Base-by-base conservation (phyloP, 2,888 invertebrate genomes). In the Fragum sueziense region DNA sequence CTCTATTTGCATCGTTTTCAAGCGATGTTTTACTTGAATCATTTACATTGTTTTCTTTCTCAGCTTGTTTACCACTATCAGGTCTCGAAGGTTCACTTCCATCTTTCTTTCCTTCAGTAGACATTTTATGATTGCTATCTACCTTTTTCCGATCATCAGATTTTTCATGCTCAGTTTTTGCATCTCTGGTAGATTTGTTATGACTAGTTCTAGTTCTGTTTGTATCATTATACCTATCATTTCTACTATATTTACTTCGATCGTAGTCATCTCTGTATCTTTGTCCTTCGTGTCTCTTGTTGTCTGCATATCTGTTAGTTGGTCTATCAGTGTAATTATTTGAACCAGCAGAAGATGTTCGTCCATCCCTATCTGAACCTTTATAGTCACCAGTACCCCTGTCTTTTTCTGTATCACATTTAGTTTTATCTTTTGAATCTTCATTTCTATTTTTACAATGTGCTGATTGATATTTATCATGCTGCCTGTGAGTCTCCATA, bases 401-500 rank as follows among this genome's bases (percentile, higher is more conserved):
- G n/a, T 9, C n/a, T 9, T 9, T n/a, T 20, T 37, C 14, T 37
- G 20, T 47, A 14, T 9, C 47, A 9, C 20, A 2, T 14, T 14
- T 14, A 47, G 47, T 14, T 14, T 14, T 47, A 14, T 47, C 47
- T 47, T 47, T 47, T 47, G 3, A 9, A 47, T 47, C 4, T 3
- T 47, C 47, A 47, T 2, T n/a, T 47, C n/a, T 47, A 47, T 22
- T 1, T 54, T 67, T 33, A 59, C 51, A 25, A 47, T 41, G n/a
- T 52, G 27, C 4, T 25, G 67, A 41, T 33, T 77, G 22, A 54
- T 70, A 31, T 57, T 27, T 59, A 20, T 65, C 47, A 37, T 25
- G 52, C 25, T 70, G 62, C 14, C n/a, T 62, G 34, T 31, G 54
- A 52, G 69, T 54, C 17, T 65, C 54, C 25, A 65, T 76, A 29